Conservation (phyloP, 2,113 vertebrate genomes). For the Urocitellus parryii region DNA sequence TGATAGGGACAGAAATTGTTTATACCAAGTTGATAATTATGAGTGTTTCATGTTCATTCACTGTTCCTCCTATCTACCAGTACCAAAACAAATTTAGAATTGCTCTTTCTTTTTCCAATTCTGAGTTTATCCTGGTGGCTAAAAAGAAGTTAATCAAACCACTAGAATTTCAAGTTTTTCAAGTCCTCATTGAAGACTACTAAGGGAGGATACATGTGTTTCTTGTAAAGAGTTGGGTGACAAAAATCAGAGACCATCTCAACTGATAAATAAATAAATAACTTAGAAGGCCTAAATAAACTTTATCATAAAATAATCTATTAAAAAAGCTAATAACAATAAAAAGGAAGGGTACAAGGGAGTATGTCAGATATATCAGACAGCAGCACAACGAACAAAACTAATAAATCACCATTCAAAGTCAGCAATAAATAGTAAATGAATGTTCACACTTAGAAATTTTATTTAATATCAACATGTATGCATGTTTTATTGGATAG, state of each 20-base stretch:
- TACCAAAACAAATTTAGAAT: neutral
- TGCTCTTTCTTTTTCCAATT: conserved; percentile 31
- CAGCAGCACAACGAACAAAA: neutral
- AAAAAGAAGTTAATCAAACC: neutral
- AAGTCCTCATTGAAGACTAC: neutral
- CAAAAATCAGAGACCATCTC: conserved; percentile 7
- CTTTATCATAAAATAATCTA: neutral
- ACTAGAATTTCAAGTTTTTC: neutral
- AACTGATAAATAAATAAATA: neutral
- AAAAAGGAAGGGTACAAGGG: neutral
- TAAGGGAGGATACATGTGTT: neutral
- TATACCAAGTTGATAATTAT: neutral
- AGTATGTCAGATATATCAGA: neutral
- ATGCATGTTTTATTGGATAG: neutral
- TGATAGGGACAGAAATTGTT: neutral
- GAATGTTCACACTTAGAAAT: neutral
- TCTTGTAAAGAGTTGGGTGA: neutral
- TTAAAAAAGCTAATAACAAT: neutral
- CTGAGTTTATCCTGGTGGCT: neutral
- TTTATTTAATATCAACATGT: neutral
- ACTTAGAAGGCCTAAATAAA: neutral
- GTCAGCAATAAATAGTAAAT: neutral
- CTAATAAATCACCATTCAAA: neutral
- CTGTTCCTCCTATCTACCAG: neutral
- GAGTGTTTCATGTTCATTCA: neutral